These are phyloP conservation scores for Aphodius granarius DNA, from an alignment of 2,888 invertebrate species.

Conservation along the genomic window DNA sequence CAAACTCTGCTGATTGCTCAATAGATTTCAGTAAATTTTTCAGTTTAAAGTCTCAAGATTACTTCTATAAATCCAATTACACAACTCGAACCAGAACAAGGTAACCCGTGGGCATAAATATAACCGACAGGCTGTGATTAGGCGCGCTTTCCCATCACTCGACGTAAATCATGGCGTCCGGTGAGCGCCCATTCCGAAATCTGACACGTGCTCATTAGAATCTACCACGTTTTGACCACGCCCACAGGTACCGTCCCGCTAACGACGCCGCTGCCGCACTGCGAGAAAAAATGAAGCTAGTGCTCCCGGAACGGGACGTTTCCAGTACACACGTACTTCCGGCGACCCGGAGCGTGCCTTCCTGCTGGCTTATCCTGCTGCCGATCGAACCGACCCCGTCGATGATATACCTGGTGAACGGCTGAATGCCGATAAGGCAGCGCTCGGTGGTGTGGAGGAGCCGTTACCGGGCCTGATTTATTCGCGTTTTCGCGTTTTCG, in stretches of 20 bases:
- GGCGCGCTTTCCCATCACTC: constrained; percentile 9
- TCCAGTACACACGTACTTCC: constrained; percentile 22
- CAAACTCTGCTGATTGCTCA: too few relatives aligned
- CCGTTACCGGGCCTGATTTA: neutral
- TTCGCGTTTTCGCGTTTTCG: neutral
- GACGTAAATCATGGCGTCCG: constrained; percentile 22
- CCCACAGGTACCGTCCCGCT: neutral
- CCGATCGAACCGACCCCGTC: constrained; percentile 4
- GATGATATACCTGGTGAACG: constrained; percentile 12
- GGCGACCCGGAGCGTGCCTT: constrained; percentile 13
- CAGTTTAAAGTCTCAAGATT: too few relatives aligned
- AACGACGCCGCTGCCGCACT: neutral
- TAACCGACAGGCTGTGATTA: constrained; percentile 20
- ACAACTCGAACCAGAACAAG: too few relatives aligned
- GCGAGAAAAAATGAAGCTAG: constrained; percentile 16
- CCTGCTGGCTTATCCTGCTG: constrained; percentile 13
- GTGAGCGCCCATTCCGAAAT: constrained; percentile 15
- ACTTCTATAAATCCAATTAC: too few relatives aligned
- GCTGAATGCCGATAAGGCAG: neutral
- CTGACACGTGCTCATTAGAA: constrained; percentile 26
- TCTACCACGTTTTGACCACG: constrained; percentile 15
- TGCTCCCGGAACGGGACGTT: constrained; percentile 13
- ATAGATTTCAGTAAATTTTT: too few relatives aligned
- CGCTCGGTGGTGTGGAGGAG: neutral
- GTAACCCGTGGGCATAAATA: constrained; percentile 7